These are phyloP conservation scores for Tipula vernalis DNA, from an alignment of 2,888 invertebrate species.

Conservation along the genomic window DNA sequence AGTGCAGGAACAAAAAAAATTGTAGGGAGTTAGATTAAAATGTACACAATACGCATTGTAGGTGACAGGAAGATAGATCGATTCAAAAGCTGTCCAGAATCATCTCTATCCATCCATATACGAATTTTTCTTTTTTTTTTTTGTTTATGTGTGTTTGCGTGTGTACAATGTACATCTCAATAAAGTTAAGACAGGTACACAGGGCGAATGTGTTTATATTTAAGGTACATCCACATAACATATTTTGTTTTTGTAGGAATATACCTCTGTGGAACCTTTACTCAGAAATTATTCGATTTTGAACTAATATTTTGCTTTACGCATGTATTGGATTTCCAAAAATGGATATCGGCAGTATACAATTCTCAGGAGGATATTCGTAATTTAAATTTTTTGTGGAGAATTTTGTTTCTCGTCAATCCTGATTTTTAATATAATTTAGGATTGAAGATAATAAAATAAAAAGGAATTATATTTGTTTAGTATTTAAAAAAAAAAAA, in stretches of 20 bases:
- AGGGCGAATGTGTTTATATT: not conserved
- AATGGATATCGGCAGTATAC: not conserved
- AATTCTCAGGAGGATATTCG: not conserved
- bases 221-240: not conserved
- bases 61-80: conserved; percentile 19
- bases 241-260: not conserved
- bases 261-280: not conserved
- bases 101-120: conserved; percentile 4
- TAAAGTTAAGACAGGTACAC: conserved; percentile 7
- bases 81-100: conserved; percentile 12
- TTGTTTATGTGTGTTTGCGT: not conserved
- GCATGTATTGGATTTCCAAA: not conserved
- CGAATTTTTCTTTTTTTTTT: not conserved
- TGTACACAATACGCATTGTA: conserved; percentile 12
- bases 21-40: not conserved
- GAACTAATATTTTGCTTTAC: too few relatives aligned
- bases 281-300: not conserved
- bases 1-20: not conserved
- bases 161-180: not conserved
- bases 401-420: not conserved
- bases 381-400: not conserved
- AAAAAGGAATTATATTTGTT: not conserved
- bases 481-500: not conserved
- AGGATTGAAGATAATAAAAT: not conserved
- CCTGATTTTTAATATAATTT: not conserved